Conservation (phyloP, 2,113 vertebrate genomes). For the Anoplopoma fimbria region DNA sequence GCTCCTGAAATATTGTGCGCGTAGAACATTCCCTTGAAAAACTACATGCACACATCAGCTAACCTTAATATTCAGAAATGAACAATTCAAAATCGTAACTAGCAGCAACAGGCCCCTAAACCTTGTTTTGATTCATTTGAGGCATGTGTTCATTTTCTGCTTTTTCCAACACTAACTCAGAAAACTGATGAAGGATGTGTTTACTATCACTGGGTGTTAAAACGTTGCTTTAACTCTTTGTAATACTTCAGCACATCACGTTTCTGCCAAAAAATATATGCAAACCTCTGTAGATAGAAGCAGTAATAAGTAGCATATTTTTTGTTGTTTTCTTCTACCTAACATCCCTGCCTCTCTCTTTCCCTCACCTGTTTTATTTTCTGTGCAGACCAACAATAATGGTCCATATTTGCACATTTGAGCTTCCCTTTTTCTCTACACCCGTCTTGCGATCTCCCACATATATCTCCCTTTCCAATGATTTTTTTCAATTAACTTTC, state of each 20-base stretch:
- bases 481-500: not conserved
- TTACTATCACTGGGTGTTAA: slow-evolving; percentile 40
- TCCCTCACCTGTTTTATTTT: not conserved
- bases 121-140: slow-evolving; percentile 25
- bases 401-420: slow-evolving; percentile 3
- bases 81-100: slow-evolving; percentile 7
- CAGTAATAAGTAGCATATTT: not conserved
- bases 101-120: slow-evolving; percentile 3
- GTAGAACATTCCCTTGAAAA: not conserved
- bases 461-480: not conserved
- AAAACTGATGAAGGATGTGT: slow-evolving; percentile 31
- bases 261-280: slow-evolving; percentile 5
- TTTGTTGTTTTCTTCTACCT: not conserved
- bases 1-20: not conserved
- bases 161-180: slow-evolving; percentile 6
- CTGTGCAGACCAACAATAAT: not conserved
- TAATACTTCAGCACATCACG: slow-evolving; percentile 30
- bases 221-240: slow-evolving; percentile 33
- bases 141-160: slow-evolving; percentile 15
- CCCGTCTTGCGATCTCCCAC: not conserved
- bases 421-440: not conserved
- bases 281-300: not conserved
- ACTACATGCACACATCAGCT: not conserved
- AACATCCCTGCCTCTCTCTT: not conserved
- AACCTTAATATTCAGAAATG: slow-evolving; percentile 13